phyloP scores from a whole-genome alignment of 2,797 vertebrate species.

The Apogon talboti region DNA sequence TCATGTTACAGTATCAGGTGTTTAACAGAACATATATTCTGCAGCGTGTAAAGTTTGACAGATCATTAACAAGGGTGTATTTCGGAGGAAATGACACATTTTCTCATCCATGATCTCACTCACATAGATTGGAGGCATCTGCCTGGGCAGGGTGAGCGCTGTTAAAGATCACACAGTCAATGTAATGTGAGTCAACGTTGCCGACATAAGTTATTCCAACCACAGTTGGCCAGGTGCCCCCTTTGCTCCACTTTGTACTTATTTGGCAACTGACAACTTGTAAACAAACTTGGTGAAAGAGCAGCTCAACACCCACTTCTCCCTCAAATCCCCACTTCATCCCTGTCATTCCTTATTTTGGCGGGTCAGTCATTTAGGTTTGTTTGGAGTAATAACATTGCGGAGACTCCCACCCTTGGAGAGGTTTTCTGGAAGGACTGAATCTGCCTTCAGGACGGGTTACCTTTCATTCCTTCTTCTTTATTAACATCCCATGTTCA shows the following conservation, averaged over 20 bases:
- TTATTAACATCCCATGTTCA: slow-evolving; percentile 42
- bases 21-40: slow-evolving; percentile 56
- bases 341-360: slow-evolving; percentile 53
- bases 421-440: slow-evolving; percentile 60
- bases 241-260: slow-evolving; percentile 37
- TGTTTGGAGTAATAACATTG: slow-evolving; percentile 75
- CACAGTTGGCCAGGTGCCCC: slow-evolving; percentile 6
- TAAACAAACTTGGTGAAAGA: slow-evolving; percentile 69
- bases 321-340: slow-evolving; percentile 45
- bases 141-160: not conserved
- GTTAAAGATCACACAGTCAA: slow-evolving; percentile 12
- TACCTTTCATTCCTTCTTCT: slow-evolving; percentile 43
- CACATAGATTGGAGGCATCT: slow-evolving; percentile 40
- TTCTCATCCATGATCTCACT: slow-evolving; percentile 53
- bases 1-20: slow-evolving; percentile 53
- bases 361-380: slow-evolving; percentile 55
- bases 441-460: slow-evolving; percentile 59
- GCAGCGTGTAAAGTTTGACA: slow-evolving; percentile 49
- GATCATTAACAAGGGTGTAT: slow-evolving; percentile 60
- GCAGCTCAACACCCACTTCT: slow-evolving; percentile 62
- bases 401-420: slow-evolving; percentile 51
- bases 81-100: slow-evolving; percentile 46
- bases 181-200: slow-evolving; percentile 20
- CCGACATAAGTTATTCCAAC: not conserved
- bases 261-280: slow-evolving; percentile 60